Conservation (phyloP, 2,797 vertebrate genomes). For the Myotis myotis region DNA sequence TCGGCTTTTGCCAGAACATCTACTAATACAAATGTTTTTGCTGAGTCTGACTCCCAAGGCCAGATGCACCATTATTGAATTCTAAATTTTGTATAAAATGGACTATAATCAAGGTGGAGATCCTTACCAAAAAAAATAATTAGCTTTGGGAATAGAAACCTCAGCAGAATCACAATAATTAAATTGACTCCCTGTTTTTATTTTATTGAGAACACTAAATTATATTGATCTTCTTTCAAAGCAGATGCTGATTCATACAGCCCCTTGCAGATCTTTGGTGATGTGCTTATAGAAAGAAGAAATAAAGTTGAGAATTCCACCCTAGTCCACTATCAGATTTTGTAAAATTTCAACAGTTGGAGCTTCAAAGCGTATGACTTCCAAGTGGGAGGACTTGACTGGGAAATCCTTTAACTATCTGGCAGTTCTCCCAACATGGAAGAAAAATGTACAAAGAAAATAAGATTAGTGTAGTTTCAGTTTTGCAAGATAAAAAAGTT, state of each 20-base stretch:
- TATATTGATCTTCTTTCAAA: slow-evolving; percentile 68
- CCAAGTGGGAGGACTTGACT: background rate
- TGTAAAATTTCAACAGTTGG: background rate
- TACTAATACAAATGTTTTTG: slow-evolving; percentile 62
- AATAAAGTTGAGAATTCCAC: slow-evolving; percentile 29
- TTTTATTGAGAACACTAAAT: slow-evolving; percentile 68
- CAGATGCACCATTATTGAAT: slow-evolving; percentile 58
- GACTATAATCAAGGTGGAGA: slow-evolving; percentile 63
- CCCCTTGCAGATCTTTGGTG: slow-evolving; percentile 45
- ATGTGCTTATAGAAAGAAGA: slow-evolving; percentile 43
- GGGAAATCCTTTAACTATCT: background rate
- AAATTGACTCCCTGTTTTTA: slow-evolving; percentile 68
- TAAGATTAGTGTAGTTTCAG: background rate
- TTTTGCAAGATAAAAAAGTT: slow-evolving; percentile 21
- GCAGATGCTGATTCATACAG: slow-evolving; percentile 58
- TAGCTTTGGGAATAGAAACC: slow-evolving; percentile 69
- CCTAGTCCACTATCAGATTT: background rate
- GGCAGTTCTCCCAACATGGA: background rate
- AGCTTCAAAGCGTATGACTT: background rate
- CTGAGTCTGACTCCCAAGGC: slow-evolving; percentile 53
- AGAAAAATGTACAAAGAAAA: slow-evolving; percentile 16
- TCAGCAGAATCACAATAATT: slow-evolving; percentile 71
- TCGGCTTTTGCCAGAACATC: slow-evolving; percentile 41
- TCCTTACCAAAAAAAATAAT: slow-evolving; percentile 69
- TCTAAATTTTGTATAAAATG: slow-evolving; percentile 66